Base-by-base conservation (phyloP, 2,888 invertebrate species). In the Alloscopus bannaensis region DNA sequence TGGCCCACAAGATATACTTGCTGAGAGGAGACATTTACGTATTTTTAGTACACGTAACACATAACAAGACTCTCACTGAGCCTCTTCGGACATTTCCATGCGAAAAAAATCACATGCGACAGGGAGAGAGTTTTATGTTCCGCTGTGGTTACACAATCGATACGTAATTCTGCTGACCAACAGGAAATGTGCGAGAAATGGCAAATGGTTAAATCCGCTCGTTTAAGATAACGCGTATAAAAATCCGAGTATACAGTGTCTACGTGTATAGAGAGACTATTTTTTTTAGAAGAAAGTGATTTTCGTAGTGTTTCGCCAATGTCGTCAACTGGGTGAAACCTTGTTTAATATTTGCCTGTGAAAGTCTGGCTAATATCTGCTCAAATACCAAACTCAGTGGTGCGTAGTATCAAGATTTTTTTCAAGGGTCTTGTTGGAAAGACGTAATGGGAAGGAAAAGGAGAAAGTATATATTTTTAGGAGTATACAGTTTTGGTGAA, bases 111-210 rank as follows among this genome's bases (percentile, higher is more conserved):
- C 62, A 71, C 71, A 52, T 71, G 62, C 62, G 71, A 71, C 71
- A 71, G 60, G 55, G 69, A 36, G 36, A 13, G 55, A 31, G 55
- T 73, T 73, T 65, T 73, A 57, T 73, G 64, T 65, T 29, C 42
- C 62, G 40, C 40, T 73, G 64, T 42, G 65, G 65, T 65, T 65
- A 57, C n/a, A n/a, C 65, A 73, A 73, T 73, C 73, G 73, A 73
- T 73, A 73, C 57, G 73, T 64, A 65, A 73, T 73, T 73, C 57
- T 73, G 73, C 73, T 73, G 73, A 73, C 73, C 73, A 73, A 65
- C 73, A 65, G 73, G 73, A 73, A 73, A 73, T 73, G 65, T 64
- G 73, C 64, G 73, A 65, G 73, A 73, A 73, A 65, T 64, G 73
- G 64, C 65, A 73, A 73, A 73, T 65, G 73, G 73, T 47, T 65